Conservation (phyloP, 2,888 invertebrate genomes). For the Linnaemya vulpina region DNA sequence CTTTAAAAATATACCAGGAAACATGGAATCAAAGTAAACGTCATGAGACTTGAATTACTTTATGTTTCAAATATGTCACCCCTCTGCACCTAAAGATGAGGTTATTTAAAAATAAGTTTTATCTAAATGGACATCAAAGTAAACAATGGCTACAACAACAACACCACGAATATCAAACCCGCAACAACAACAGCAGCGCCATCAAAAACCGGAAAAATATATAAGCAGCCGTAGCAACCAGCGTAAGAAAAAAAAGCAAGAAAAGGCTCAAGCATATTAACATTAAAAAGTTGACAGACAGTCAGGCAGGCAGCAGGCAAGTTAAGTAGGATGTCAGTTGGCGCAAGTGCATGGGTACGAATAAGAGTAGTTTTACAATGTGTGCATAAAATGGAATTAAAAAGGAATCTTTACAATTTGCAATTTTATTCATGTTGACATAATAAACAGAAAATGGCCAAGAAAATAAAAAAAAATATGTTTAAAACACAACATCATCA, state of each 20-base stretch:
- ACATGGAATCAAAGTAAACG: constrained; percentile 4
- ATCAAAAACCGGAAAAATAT: constrained; percentile 20
- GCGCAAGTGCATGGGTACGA: constrained; percentile 12
- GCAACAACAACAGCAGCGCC: not conserved
- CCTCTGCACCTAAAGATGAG: not conserved
- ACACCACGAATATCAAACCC: too few species aligned
- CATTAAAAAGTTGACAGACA: constrained; percentile 34
- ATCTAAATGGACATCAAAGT: constrained; percentile 58
- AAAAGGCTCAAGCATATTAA: constrained; percentile 39
- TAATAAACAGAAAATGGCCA: constrained; percentile 58
- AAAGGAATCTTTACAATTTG: constrained; percentile 52
- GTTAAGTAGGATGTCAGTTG: constrained; percentile 57
- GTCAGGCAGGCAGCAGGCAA: constrained; percentile 42
- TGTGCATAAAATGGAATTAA: constrained; percentile 18
- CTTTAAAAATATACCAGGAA: not conserved
- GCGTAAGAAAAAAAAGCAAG: not conserved
- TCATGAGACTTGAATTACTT: constrained; percentile 17
- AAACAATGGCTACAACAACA: constrained; percentile 1
- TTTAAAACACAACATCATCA: constrained; percentile 12
- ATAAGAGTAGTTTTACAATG: constrained; percentile 16
- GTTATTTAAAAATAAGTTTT: constrained; percentile 39
- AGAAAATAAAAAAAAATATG: constrained; percentile 39
- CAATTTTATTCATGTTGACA: constrained; percentile 63
- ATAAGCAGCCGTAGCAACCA: not conserved
- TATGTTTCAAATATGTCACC: constrained; percentile 10